A percentile compares a stretch with the other conserved stretches of the same genome.
Conservation (phyloP, 1,140 invertebrate genomes). For the Euura saliciscinereae region DNA sequence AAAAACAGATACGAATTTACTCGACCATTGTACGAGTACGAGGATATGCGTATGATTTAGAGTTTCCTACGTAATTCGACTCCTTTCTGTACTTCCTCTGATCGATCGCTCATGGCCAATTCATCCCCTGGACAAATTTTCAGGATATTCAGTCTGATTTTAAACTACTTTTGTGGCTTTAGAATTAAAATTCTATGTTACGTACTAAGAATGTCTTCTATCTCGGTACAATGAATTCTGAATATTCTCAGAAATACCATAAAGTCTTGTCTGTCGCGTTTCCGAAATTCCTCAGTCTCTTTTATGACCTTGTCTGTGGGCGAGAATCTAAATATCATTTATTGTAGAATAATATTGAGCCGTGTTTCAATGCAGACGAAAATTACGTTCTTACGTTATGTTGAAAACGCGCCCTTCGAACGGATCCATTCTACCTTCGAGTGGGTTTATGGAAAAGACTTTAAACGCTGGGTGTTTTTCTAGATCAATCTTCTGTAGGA, state of each 20-base stretch:
- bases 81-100: background rate
- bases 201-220: slow-evolving; percentile 25
- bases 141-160: background rate
- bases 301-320: slow-evolving; percentile 22
- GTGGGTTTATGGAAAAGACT: slow-evolving; percentile 36
- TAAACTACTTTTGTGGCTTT: background rate
- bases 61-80: background rate
- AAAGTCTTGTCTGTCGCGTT: slow-evolving; percentile 26
- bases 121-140: background rate
- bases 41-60: background rate
- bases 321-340: slow-evolving; percentile 30
- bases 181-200: slow-evolving; percentile 8
- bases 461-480: slow-evolving; percentile 28
- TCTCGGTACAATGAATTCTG: slow-evolving; percentile 31
- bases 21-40: too few species aligned
- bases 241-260: slow-evolving; percentile 39
- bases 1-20: too few species aligned
- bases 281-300: slow-evolving; percentile 16
- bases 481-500: slow-evolving; percentile 24
- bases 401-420: slow-evolving; percentile 40
- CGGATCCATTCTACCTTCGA: slow-evolving; percentile 38
- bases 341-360: background rate
- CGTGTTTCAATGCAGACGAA: background rate
- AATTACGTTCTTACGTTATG: slow-evolving; percentile 32
- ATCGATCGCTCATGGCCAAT: background rate